phyloP scores from a whole-genome alignment of 2,888 invertebrate genomes.

The Gasteruption jaculator region DNA sequence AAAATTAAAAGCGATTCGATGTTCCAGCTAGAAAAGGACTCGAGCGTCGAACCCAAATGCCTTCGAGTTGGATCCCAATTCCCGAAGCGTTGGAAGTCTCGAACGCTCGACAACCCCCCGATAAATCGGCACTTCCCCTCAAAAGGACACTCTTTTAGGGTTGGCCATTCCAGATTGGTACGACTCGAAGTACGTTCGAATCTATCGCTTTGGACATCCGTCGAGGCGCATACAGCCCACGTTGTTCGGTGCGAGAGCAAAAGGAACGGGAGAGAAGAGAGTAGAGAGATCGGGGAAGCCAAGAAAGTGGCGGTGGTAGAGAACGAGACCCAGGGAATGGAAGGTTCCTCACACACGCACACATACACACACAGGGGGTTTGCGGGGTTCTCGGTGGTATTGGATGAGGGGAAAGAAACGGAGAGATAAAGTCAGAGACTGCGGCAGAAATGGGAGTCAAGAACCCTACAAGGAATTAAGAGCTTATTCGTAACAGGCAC shows the following conservation, averaged over 20 bases:
- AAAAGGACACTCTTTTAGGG: too few species aligned
- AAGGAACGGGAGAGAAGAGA: conserved; percentile 25
- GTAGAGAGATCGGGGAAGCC: conserved; percentile 27
- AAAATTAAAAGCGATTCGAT: too few species aligned
- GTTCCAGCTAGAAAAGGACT: too few species aligned
- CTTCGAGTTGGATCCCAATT: too few species aligned
- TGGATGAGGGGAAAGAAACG: conserved; percentile 17
- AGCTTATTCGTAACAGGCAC: conserved; percentile 47
- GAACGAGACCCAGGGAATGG: too few species aligned
- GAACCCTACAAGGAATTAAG: conserved; percentile 47
- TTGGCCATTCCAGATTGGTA: too few species aligned
- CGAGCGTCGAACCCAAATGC: too few species aligned
- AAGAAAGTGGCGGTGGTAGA: conserved; percentile 29
- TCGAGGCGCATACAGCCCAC: conserved; percentile 31
- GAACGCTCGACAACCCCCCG: too few species aligned
- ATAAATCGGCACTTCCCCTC: too few species aligned
- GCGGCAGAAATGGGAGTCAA: conserved; percentile 36
- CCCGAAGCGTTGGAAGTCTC: too few species aligned
- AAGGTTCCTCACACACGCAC: too few species aligned
- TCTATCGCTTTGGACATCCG: conserved; percentile 27
- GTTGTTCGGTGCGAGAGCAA: conserved; percentile 30
- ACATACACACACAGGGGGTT: conserved; percentile 17
- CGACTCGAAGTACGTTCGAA: conserved; percentile 21
- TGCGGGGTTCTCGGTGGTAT: too few species aligned
- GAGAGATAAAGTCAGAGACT: conserved; percentile 28